phyloP scores from a whole-genome alignment of 1,140 invertebrate genomes.

The Drosophila grimshawi region DNA sequence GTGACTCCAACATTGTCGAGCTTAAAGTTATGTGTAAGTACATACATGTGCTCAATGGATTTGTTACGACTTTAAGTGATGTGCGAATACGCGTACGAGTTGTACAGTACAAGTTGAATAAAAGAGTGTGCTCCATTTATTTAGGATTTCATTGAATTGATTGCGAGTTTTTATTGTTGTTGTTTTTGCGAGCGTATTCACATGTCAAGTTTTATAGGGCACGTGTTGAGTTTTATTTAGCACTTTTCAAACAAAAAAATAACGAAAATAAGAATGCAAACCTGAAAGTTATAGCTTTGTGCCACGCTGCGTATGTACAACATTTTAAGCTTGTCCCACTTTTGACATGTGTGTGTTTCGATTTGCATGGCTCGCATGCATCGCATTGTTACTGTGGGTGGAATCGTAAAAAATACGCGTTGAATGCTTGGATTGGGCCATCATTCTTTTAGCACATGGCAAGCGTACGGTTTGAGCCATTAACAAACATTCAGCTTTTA shows the following conservation, averaged over 20 bases:
- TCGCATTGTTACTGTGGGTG: constrained; percentile 32
- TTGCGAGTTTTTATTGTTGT: constrained; percentile 25
- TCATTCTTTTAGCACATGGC: constrained; percentile 27
- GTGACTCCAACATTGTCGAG: constrained; percentile 91
- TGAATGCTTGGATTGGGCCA: constrained; percentile 17
- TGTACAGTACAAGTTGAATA: background rate
- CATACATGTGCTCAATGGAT: constrained; percentile 3
- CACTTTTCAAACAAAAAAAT: constrained; percentile 4
- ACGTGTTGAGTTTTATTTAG: constrained; percentile 44
- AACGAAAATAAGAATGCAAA: background rate
- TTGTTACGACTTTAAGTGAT: constrained; percentile 20
- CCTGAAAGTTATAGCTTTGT: constrained; percentile 37
- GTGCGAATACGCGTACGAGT: background rate
- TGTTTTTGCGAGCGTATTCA: constrained; percentile 18
- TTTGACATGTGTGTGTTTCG: constrained; percentile 30
- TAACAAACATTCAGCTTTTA: constrained; percentile 50
- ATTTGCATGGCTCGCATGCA: constrained; percentile 30
- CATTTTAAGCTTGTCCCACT: constrained; percentile 40
- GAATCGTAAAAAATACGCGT: constrained; percentile 31
- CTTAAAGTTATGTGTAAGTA: constrained; percentile 96
- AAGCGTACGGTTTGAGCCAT: constrained; percentile 26
- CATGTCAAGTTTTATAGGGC: constrained; percentile 42
- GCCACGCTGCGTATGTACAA: constrained; percentile 41
- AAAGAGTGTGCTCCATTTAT: constrained; percentile 27
- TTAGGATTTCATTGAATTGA: constrained; percentile 42